Evolutionary conservation across 2,888 invertebrate genomes (phyloP).

Genomic region (Epinotia nisella): DNA sequence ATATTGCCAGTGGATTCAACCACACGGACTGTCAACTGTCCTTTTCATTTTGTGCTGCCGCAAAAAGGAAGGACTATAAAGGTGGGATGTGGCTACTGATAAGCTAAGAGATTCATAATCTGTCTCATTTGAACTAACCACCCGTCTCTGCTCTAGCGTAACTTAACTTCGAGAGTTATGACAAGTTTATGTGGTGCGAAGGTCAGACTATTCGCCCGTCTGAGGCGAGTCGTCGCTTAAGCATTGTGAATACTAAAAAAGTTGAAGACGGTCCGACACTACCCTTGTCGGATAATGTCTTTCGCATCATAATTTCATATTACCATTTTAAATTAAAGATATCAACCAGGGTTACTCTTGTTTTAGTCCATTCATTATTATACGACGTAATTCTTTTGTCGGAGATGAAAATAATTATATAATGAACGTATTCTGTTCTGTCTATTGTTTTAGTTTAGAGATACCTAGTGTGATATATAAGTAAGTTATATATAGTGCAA

Average conservation of each 20-base stretch:
- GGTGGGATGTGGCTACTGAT: conserved; percentile 11
- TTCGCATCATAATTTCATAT: conserved; percentile 31
- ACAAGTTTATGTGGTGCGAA: neutral
- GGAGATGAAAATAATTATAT: neutral
- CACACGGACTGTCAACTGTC: conserved; percentile 13
- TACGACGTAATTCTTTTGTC: neutral
- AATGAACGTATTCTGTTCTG: neutral
- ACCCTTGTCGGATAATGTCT: conserved; percentile 54
- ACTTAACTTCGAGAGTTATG: neutral
- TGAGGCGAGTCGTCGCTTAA: neutral
- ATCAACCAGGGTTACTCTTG: conserved; percentile 5
- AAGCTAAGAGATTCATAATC: neutral
- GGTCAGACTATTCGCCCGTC: neutral
- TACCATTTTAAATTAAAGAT: conserved; percentile 25
- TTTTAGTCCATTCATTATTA: neutral
- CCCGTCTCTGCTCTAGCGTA: neutral
- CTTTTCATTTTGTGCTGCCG: neutral
- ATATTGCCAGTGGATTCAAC: conserved; percentile 30
- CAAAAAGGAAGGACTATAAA: conserved; percentile 5
- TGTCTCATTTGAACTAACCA: neutral
- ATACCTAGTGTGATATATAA: neutral
- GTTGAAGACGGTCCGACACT: conserved; percentile 29
- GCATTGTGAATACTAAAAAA: neutral
- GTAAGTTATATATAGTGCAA: neutral
- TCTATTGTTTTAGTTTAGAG: neutral